Percentiles rank a stretch among this genome's conserved stretches.
These are phyloP conservation scores for Nibea coibor DNA, from an alignment of 2,113 vertebrate species.

Conservation along the genomic window DNA sequence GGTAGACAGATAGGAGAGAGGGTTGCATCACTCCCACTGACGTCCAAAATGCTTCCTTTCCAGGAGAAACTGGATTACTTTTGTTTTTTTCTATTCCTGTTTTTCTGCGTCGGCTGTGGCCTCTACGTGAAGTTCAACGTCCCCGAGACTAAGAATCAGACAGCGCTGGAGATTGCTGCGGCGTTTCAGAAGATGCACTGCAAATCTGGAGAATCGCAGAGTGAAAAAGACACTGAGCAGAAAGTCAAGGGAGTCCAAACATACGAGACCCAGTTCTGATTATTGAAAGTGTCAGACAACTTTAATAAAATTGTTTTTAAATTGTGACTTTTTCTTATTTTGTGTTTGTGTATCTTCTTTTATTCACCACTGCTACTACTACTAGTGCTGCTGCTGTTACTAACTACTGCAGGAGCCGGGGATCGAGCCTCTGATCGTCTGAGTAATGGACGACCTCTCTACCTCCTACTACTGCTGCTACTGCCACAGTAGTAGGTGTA, in stretches of 20 bases:
- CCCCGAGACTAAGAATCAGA: conserved; percentile 84
- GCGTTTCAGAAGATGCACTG: conserved; percentile 82
- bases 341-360: neutral
- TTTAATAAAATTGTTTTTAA: neutral
- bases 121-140: conserved; percentile 78
- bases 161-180: conserved; percentile 82
- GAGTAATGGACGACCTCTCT: too few species aligned
- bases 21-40: neutral
- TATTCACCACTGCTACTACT: neutral
- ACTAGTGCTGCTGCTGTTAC: too few species aligned
- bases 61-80: conserved; percentile 83
- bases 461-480: too few species aligned
- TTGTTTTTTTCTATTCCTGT: conserved; percentile 88
- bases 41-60: conserved; percentile 11
- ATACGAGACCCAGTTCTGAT: conserved; percentile 67
- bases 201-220: conserved; percentile 30
- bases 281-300: neutral
- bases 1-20: neutral
- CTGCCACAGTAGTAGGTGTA: too few species aligned
- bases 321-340: neutral
- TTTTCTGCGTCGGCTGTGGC: conserved; percentile 75
- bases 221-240: neutral
- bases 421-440: too few species aligned
- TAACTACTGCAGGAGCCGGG: too few species aligned
- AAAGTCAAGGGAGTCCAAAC: neutral